Base-by-base conservation (phyloP, 2,113 vertebrate species). In the Holacanthus passer region DNA sequence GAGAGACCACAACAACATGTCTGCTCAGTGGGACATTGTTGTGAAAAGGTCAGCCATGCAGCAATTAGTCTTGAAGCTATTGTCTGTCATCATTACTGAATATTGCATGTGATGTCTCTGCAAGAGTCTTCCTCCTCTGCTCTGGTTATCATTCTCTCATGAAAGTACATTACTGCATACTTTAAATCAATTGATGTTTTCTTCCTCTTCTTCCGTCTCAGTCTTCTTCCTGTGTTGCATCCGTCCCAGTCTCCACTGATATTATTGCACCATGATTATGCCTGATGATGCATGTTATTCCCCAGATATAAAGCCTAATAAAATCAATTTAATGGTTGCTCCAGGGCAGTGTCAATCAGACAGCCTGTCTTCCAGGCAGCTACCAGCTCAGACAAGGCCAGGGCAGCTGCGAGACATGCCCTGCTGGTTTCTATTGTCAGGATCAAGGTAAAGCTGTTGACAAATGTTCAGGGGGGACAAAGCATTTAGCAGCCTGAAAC, bases 361-460 rank as follows among this genome's bases (percentile, higher is more conserved):
- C 48, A 7, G 62, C 79, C 39, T 96, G 95, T 75, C 94, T 93
- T 0, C 95, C 95, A 5, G 97, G 97, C 3, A 94, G 94, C 79
- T 97, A 96, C 91, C 94, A 96, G 53, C 77, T 91, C 2, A 94
- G 93, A 39, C 89, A 93, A 68, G 96, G 96, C 37, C 97, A 96
- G 82, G 85, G 89, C 35, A 91, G 66, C 48, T 96, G 97, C 81
- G 95, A 95, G 65, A 63, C 86, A 5, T 99, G 98, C 50, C 96
- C 95, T 62, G 86, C 92, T 35, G 96, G 96, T 50, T 97, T 94
- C 90, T 97, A 95, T 66, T 98, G 97, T 7, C 91, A 92, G 71
- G 77, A 91, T 0, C 85, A 93, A 22, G 97, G 98, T 96, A 79
- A 87, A 48, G n/a, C 29, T 64, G 59, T 70, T 5, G 39, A 24